Conservation (phyloP, 1,140 invertebrate genomes). For the Drosophila varians region DNA sequence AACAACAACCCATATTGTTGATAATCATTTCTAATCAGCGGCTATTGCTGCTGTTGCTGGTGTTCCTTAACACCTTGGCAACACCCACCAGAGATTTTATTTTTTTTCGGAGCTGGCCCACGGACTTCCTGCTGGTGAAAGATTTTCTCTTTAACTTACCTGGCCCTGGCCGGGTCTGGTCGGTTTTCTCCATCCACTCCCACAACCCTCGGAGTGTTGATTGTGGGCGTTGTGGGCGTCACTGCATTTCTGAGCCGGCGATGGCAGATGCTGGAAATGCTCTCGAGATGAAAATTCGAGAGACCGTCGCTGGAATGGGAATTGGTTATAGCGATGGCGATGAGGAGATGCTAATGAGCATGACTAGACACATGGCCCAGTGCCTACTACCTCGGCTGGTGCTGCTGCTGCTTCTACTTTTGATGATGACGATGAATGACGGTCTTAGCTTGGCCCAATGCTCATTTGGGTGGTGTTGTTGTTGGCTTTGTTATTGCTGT, state of each 20-base stretch:
- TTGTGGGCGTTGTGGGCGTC: constrained; percentile 51
- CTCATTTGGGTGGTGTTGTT: constrained; percentile 62
- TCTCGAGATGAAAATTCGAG: background rate
- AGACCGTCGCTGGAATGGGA: background rate
- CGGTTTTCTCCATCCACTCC: constrained; percentile 45
- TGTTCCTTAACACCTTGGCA: constrained; percentile 33
- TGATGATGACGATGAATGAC: constrained; percentile 32
- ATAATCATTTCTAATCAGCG: constrained; percentile 19
- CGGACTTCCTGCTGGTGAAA: constrained; percentile 71
- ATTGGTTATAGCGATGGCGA: background rate
- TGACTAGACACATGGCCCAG: constrained; percentile 68
- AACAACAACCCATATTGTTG: background rate
- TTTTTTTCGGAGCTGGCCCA: constrained; percentile 39
- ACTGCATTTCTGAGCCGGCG: constrained; percentile 40
- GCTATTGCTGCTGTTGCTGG: constrained; percentile 1
- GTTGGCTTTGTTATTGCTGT: constrained; percentile 52
- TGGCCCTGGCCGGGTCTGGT: background rate
- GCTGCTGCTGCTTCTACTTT: background rate
- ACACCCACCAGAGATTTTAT: constrained; percentile 56
- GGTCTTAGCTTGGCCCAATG: constrained; percentile 14
- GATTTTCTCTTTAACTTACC: constrained; percentile 57
- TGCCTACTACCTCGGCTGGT: background rate
- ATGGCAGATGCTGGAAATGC: constrained; percentile 12
- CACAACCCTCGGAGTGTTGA: constrained; percentile 21
- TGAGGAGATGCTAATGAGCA: constrained; percentile 72